Base-by-base conservation (phyloP, 2,797 vertebrate species). In the Triplophysa bombifrons region DNA sequence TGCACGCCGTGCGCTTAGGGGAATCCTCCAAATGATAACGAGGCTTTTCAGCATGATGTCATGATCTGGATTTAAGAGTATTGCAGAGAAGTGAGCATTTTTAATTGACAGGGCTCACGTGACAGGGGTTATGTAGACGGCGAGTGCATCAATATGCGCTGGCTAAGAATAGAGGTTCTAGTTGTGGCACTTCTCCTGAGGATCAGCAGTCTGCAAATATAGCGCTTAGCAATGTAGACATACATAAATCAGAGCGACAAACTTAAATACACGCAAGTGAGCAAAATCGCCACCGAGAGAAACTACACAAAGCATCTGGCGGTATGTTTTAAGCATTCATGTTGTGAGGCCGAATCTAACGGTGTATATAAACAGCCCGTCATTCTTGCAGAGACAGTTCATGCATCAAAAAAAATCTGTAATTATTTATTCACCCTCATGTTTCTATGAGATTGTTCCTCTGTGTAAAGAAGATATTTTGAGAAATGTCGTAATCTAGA, bases 161-260 rank as follows among this genome's bases (percentile, higher is more conserved):
- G 6, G 20, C 44, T 44, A 69, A 76, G 70, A 80, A 76, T 76
- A 76, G 76, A 34, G 78, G 53, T 61, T 75, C 69, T 55, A 63
- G 38, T 68, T 81, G 48, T 38, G 63, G 83, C 34, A 48, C 75
- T 58, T 74, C 70, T 79, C 76, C 78, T 70, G 13, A 67, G 65
- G 51, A 84, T 82, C 82, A 76, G 67, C 74, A 78, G 78, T 51
- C 41, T 41, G 67, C 77, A 70, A 71, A 75, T 78, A 82, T 80
- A 80, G 70, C 17, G 41, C 51, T 27, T 65, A 11, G 76, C 60
- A 67, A 76, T 81, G 82, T 41, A 82, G 84, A 76, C 73, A 1
- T 22, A 44, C 71, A 82, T 80, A 75, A 82, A 83, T 82, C 80
- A 82, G 48, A 72, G 66, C 48, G 16, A 78, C 71, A 48, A 16